These are phyloP conservation scores for Percopsis transmontana DNA, from an alignment of 2,113 vertebrate genomes.

Conservation along the genomic window DNA sequence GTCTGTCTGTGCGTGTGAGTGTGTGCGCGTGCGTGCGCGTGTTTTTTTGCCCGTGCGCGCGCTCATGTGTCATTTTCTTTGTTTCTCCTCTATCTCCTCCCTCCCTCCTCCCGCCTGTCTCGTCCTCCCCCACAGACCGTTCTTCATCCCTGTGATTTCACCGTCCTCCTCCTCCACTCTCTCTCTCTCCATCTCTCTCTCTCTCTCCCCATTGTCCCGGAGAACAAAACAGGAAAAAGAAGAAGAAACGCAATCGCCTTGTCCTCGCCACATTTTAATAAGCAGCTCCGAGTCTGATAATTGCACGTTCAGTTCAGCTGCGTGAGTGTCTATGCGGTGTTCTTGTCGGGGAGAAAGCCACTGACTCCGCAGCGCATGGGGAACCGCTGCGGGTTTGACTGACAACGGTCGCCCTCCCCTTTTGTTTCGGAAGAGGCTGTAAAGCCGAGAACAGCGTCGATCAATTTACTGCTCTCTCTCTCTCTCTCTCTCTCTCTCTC, in stretches of 20 bases:
- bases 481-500: neutral
- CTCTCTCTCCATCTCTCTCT: conserved; percentile 61
- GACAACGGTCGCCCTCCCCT: conserved; percentile 68
- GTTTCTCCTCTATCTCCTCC: conserved; percentile 27
- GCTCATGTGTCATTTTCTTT: neutral
- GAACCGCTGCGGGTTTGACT: conserved; percentile 63
- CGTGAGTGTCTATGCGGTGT: conserved; percentile 65
- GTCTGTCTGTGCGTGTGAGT: too few species aligned
- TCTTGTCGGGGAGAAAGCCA: conserved; percentile 68
- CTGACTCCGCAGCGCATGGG: conserved; percentile 67
- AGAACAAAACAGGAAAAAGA: conserved; percentile 61
- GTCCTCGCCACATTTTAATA: conserved; percentile 74
- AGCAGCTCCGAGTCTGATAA: conserved; percentile 75
- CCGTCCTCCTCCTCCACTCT: conserved; percentile 62
- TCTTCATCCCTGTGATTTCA: conserved; percentile 27
- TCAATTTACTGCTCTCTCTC: conserved; percentile 43
- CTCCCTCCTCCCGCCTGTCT: conserved; percentile 33
- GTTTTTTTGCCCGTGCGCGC: neutral
- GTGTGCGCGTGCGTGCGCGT: neutral
- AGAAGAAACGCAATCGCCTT: conserved; percentile 66
- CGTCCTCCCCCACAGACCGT: conserved; percentile 25
- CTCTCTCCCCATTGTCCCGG: conserved; percentile 68
- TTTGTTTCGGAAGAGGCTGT: conserved; percentile 43
- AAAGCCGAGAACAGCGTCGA: conserved; percentile 71
- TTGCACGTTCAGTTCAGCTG: conserved; percentile 72